Evolutionary conservation across 2,113 vertebrate genomes (phyloP), one percentile per base, ranked within the genome.

Genomic region (Hippopotamus amphibius): DNA sequence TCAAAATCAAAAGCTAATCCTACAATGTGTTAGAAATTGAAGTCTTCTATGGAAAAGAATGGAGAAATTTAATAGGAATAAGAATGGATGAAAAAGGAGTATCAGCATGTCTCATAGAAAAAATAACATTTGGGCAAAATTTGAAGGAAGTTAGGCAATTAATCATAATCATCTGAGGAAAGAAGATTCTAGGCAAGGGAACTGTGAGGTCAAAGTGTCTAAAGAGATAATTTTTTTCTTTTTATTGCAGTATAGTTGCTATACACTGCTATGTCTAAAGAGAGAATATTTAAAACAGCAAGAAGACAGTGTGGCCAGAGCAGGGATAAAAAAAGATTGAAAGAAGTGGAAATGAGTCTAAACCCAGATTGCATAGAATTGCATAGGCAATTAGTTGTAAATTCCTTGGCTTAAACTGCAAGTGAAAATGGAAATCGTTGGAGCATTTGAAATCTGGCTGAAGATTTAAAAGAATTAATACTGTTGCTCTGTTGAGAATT

Each of bases 271-370:
- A 37, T 37, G 37, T 22, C 13, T 48, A 88, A 69, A 33, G 48
- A 88, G 61, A 93, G 9, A 69, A 16, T 65, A 72, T 57, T 92
- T 95, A 50, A 86, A 82, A 72, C 24, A 88, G 28, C 21, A 93
- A 93, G 30, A 53, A 43, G n/a, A 57, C 50, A 59, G 28, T 84
- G 13, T 80, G 55, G 19, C 71, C 79, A 86, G n/a, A 86, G 28
- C 22, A 74, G 61, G 10, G 15, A 65, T 37, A 80, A 37, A 74
- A 80, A 30, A 41, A 83, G 43, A 12, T 26, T 30, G 2, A 59
- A 8, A 83, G 37, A 65, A 89, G 46, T 86, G 3, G 19, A 88
- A 93, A 83, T 50, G 21, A 53, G 5, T 84, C 15, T 55, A 66
- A 94, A 96, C 15, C 71, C 41, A 93, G 21, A 84, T 69, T 90